phyloP scores from a whole-genome alignment of 2,113 vertebrate genomes.

The Pseudopodoces humilis region DNA sequence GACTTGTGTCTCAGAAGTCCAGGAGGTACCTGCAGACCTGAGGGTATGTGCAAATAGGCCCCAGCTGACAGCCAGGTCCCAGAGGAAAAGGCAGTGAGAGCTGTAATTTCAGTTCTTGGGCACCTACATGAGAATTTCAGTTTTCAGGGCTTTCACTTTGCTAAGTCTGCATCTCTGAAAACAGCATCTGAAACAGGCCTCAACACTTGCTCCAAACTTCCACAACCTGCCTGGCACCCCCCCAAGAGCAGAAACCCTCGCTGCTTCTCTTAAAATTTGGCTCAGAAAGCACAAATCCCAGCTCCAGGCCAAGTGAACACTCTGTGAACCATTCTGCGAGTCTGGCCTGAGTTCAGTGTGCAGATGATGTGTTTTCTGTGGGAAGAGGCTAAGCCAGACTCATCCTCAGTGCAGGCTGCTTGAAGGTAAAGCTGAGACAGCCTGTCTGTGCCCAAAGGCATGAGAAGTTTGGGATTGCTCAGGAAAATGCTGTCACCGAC shows the following conservation, averaged over 20 bases:
- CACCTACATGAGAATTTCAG: neutral
- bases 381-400: neutral
- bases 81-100: neutral
- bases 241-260: neutral
- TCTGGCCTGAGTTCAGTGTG: conserved; percentile 8
- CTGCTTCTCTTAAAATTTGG: neutral
- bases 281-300: conserved; percentile 22
- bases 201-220: neutral
- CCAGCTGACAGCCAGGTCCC: neutral
- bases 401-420: neutral
- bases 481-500: neutral
- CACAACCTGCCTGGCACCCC: conserved; percentile 5
- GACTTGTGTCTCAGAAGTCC: neutral
- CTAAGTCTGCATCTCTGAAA: neutral
- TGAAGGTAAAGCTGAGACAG: neutral
- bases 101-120: neutral
- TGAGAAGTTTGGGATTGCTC: neutral
- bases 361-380: conserved; percentile 21
- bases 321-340: conserved; percentile 6
- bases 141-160: neutral
- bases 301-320: conserved; percentile 10
- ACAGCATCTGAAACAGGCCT: neutral
- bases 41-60: neutral
- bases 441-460: neutral
- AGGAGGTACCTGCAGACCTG: neutral